Conservation (phyloP, 2,797 vertebrate genomes). For the Mormyrops attenuatus region DNA sequence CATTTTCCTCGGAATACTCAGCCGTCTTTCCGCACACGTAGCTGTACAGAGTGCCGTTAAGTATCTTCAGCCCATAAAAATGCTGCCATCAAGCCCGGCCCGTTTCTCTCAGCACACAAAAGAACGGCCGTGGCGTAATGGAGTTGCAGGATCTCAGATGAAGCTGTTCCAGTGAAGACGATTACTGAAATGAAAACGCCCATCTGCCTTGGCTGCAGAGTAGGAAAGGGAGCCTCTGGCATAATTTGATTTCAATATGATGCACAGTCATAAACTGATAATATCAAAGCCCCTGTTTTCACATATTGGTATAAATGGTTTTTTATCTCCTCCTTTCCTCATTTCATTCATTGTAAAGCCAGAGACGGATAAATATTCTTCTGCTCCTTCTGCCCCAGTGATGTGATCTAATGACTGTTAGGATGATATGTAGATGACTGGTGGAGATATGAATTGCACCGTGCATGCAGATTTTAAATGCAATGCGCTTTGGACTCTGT, state of each 20-base stretch:
- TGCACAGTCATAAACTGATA: slow-evolving; percentile 28
- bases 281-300: slow-evolving; percentile 29
- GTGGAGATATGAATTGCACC: neutral
- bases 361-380: slow-evolving; percentile 23
- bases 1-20: neutral
- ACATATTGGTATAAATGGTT: slow-evolving; percentile 24
- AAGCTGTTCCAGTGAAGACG: slow-evolving; percentile 35
- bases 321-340: neutral
- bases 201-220: slow-evolving; percentile 29
- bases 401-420: slow-evolving; percentile 28
- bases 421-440: slow-evolving; percentile 25
- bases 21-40: neutral
- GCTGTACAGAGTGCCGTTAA: neutral
- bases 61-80: neutral
- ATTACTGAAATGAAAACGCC: slow-evolving; percentile 41
- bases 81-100: neutral
- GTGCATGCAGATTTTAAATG: slow-evolving; percentile 10
- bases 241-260: slow-evolving; percentile 28
- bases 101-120: slow-evolving; percentile 16
- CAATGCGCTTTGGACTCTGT: slow-evolving; percentile 1
- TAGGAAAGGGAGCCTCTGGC: slow-evolving; percentile 12
- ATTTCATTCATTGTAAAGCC: slow-evolving; percentile 22
- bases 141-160: slow-evolving; percentile 37
- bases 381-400: neutral
- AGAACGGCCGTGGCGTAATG: slow-evolving; percentile 26